phyloP scores from a whole-genome alignment of 1,140 invertebrate genomes.

The Trichomalopsis sarcophagae region DNA sequence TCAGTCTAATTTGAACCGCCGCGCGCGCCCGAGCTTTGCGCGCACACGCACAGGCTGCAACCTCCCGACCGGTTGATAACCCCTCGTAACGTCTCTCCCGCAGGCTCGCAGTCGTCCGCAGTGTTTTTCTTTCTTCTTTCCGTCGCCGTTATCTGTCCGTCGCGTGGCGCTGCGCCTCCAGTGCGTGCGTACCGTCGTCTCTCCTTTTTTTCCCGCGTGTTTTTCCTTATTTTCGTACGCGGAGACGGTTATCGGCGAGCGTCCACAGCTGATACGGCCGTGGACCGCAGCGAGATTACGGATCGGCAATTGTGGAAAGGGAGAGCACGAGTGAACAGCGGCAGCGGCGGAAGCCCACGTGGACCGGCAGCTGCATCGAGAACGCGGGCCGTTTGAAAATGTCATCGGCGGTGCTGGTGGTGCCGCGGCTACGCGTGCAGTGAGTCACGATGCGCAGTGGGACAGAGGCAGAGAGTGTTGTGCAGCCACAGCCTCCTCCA shows the following conservation, averaged over 20 bases:
- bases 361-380: neutral
- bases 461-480: neutral
- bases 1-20: constrained; percentile 76
- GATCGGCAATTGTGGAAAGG: too few relatives aligned
- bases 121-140: neutral
- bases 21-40: constrained; percentile 70
- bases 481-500: neutral
- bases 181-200: neutral
- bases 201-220: neutral
- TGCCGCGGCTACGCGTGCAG: neutral
- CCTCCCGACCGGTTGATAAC: constrained; percentile 37
- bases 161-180: neutral
- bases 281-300: too few relatives aligned
- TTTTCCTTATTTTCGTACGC: neutral
- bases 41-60: constrained; percentile 57
- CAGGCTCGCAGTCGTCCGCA: constrained; percentile 32
- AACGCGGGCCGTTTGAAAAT: constrained; percentile 6
- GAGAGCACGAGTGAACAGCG: neutral
- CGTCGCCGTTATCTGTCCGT: neutral
- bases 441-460: neutral
- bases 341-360: constrained; percentile 10
- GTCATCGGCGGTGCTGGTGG: neutral
- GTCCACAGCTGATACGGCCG: too few relatives aligned
- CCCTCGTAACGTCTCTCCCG: constrained; percentile 52
- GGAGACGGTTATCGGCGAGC: neutral